Base-by-base conservation (phyloP, 1,140 invertebrate species). In the Macrobrachium nipponense region DNA sequence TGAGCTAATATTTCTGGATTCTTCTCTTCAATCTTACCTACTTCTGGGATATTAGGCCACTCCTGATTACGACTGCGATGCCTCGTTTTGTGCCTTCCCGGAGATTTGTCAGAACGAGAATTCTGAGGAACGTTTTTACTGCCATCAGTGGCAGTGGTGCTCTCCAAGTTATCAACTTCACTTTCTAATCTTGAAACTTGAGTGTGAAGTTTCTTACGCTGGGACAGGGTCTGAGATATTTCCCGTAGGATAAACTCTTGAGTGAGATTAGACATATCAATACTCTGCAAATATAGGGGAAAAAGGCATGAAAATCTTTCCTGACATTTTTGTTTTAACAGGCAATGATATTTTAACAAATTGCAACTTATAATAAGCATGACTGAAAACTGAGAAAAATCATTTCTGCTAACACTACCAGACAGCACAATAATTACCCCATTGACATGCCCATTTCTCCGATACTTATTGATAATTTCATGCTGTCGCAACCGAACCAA, bases 21-120 rank as follows among this genome's bases (percentile, higher is more conserved):
- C 89, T 96, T 96, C 89, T 97, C 96, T 89, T 97, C 95, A 84
- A 97, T 97, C 91, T 97, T 97, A 5, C 95, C 96, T 58, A 97
- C 94, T 88, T 97, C 96, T 0, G 96, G 96, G 43, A 97, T 95
- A 88, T 97, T 96, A 0, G 96, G 96, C 96, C 96, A 97, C 90
- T 97, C 96, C 91, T 97, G 96, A 2, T 95, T 96, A 5, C 96
- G 92, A 5, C 95, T 94, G 4, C 96, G 61, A 79, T 85, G 86
- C 44, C 87, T 73, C 10, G 89, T 82, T 82, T 88, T 89, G 51
- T 89, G 82, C 59, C 89, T 80, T 18, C 88, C 88, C 0, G 88
- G 88, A n/a, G 86, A 87, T 80, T 89, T 89, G n/a, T 89, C 88
- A 14, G 73, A 20, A 14, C 84, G 80, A 66, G 66, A 60, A 1